Evolutionary conservation across 2,797 vertebrate genomes (phyloP).

Genomic region (Corythornis leucogaster): DNA sequence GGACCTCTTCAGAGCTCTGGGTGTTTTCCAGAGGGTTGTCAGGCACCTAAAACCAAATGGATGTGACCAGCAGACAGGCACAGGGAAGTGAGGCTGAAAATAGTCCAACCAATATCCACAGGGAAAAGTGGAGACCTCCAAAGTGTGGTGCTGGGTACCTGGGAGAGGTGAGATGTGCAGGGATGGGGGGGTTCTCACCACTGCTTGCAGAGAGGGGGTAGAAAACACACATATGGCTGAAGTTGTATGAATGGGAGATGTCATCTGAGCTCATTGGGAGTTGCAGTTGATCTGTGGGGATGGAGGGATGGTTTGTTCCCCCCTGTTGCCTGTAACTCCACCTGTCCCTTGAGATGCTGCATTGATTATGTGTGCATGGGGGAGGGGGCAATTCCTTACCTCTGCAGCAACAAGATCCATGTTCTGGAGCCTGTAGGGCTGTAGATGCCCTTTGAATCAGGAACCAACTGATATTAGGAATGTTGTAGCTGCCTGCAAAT

Average conservation of each 20-base stretch:
- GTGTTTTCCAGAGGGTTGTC: not conserved
- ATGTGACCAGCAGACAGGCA: not conserved
- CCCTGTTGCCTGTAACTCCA: not conserved
- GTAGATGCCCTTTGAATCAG: not conserved
- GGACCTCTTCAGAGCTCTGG: not conserved
- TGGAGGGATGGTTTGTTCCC: not conserved
- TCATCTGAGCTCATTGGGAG: not conserved
- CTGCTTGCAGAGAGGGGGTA: not conserved
- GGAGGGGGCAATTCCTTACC: not conserved
- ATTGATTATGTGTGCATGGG: not conserved
- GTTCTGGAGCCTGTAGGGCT: not conserved
- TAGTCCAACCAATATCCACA: not conserved
- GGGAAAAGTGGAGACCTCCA: not conserved
- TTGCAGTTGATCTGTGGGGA: not conserved
- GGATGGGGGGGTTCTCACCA: not conserved
- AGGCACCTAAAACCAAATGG: not conserved
- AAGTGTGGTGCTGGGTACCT: not conserved
- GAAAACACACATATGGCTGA: not conserved
- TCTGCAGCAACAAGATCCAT: conserved; percentile 2
- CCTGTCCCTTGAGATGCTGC: not conserved
- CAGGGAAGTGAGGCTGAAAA: not conserved
- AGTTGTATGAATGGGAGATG: not conserved
- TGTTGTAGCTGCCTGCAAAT: not conserved
- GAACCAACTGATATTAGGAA: not conserved
- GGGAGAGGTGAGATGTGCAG: not conserved